phyloP scores from a whole-genome alignment of 1,140 invertebrate species.

The Acromyrmex echinatior region DNA sequence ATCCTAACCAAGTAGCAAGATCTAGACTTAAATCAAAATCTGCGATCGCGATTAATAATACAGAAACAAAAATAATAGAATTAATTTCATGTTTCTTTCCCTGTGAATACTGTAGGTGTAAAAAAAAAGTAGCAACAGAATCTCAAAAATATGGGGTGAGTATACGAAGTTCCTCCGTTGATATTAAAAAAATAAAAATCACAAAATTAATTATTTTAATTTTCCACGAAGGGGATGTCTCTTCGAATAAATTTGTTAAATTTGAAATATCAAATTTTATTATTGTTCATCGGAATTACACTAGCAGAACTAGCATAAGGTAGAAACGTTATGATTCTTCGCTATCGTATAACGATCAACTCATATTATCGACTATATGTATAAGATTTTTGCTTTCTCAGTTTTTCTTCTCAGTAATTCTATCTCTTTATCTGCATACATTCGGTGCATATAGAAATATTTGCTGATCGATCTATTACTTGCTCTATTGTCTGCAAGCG shows the following conservation, averaged over 20 bases:
- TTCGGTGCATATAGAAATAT: conserved; percentile 13
- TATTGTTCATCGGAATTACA: not conserved
- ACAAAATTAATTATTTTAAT: not conserved
- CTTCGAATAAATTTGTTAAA: not conserved
- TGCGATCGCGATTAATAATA: conserved; percentile 25
- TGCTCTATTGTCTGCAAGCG: not conserved
- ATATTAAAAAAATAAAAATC: not conserved
- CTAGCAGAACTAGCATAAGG: too few species aligned
- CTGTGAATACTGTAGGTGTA: not conserved
- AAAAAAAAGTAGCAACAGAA: not conserved
- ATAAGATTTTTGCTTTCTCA: not conserved
- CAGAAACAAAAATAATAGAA: not conserved
- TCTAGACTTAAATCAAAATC: conserved; percentile 33
- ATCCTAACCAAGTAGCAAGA: conserved; percentile 28
- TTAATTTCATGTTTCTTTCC: conserved; percentile 21
- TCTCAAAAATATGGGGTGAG: conserved; percentile 65
- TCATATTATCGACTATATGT: not conserved
- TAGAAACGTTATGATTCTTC: not conserved
- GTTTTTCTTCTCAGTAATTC: not conserved
- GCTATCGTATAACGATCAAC: not conserved
- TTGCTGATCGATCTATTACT: conserved; percentile 33
- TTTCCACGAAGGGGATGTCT: not conserved
- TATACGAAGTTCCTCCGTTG: not conserved
- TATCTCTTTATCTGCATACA: not conserved
- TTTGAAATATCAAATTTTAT: conserved; percentile 11